phyloP scores from a whole-genome alignment of 2,888 invertebrate species.

The Spodoptera littoralis region DNA sequence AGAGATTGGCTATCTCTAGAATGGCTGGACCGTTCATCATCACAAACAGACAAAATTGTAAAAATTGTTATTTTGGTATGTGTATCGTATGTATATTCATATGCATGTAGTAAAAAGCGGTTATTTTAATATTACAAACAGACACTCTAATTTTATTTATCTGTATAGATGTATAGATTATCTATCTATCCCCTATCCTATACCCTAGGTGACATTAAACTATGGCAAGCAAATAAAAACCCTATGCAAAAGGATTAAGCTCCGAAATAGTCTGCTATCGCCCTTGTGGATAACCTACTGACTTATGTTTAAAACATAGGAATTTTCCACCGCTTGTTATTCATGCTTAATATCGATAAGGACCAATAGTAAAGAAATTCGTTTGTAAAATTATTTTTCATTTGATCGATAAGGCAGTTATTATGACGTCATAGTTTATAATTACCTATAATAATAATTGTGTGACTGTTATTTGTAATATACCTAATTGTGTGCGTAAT shows the following conservation, averaged over 20 bases:
- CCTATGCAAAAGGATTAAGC: conserved; percentile 28
- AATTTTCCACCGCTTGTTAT: conserved; percentile 52
- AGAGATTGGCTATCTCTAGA: too few relatives aligned
- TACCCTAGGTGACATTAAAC: background rate
- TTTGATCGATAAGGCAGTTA: conserved; percentile 40
- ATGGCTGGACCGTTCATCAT: too few relatives aligned
- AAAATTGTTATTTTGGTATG: too few relatives aligned
- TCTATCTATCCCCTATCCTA: background rate
- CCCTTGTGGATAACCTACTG: conserved; percentile 47
- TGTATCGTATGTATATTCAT: too few relatives aligned
- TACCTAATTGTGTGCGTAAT: too few relatives aligned
- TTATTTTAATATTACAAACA: too few relatives aligned
- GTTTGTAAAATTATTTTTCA: conserved; percentile 33
- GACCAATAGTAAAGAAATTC: conserved; percentile 41
- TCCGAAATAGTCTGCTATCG: conserved; percentile 33
- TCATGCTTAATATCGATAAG: conserved; percentile 22
- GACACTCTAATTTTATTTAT: too few relatives aligned
- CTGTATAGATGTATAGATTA: background rate
- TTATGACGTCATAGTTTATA: conserved; percentile 19
- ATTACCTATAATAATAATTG: background rate
- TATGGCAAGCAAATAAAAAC: conserved; percentile 17
- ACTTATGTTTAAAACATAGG: conserved; percentile 40
- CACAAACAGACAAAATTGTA: too few relatives aligned
- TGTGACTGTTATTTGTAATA: conserved; percentile 4
- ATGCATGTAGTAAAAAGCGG: too few relatives aligned